These are phyloP conservation scores for Scomber scombrus DNA, from an alignment of 2,113 vertebrate species.

Conservation along the genomic window DNA sequence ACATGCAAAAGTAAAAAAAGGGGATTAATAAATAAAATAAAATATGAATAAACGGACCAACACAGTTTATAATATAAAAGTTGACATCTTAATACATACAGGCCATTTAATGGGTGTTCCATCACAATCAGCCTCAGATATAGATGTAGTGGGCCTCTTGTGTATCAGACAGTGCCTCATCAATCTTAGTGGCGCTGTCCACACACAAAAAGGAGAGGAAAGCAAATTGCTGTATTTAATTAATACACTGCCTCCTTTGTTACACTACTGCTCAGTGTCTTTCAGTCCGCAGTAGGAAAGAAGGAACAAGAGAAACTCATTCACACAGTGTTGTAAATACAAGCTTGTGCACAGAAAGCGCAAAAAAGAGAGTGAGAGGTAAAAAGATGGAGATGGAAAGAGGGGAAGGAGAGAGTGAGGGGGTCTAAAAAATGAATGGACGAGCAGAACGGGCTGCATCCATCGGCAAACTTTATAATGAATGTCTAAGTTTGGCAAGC, in stretches of 20 bases:
- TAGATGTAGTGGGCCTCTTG: conserved; percentile 83
- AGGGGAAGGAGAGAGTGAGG: conserved; percentile 10
- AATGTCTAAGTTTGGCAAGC: conserved; percentile 83
- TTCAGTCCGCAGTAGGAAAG: conserved; percentile 72
- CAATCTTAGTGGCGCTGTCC: conserved; percentile 83
- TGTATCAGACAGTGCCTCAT: conserved; percentile 80
- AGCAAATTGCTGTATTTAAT: conserved; percentile 88
- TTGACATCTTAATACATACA: conserved; percentile 84
- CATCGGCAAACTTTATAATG: conserved; percentile 85
- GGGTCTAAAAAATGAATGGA: conserved; percentile 75
- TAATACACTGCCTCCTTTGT: conserved; percentile 85
- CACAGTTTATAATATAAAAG: conserved; percentile 79
- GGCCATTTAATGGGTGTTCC: conserved; percentile 83
- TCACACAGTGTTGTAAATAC: conserved; percentile 55
- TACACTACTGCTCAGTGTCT: conserved; percentile 86
- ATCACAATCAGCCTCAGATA: conserved; percentile 85
- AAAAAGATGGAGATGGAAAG: conserved; percentile 51
- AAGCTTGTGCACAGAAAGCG: background rate
- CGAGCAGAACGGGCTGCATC: conserved; percentile 79
- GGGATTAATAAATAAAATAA: conserved; percentile 60
- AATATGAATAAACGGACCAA: conserved; percentile 64
- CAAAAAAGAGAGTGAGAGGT: conserved; percentile 42
- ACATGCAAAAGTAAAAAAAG: conserved; percentile 32
- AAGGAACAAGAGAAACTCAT: conserved; percentile 69
- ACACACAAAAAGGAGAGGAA: conserved; percentile 82